phyloP scores from a whole-genome alignment of 2,797 vertebrate genomes.

The Malurus splendens region DNA sequence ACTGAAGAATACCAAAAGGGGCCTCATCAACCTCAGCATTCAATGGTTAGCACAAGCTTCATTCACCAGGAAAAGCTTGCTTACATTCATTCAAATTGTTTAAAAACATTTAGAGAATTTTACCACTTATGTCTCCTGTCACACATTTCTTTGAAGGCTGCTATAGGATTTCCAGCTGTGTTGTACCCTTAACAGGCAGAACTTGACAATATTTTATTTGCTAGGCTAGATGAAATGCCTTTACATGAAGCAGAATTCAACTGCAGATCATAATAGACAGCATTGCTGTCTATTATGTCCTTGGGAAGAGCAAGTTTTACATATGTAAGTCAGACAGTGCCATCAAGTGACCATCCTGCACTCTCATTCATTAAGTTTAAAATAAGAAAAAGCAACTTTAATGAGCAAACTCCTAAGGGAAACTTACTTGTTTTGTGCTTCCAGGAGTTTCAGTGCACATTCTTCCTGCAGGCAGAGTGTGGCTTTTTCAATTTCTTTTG shows the following conservation, averaged over 20 bases:
- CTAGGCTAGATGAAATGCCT: neutral
- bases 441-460: slow-evolving; percentile 64
- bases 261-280: accelerated
- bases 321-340: neutral
- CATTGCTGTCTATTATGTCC: neutral
- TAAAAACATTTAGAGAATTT: neutral
- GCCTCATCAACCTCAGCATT: neutral
- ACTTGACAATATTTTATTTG: neutral
- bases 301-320: neutral
- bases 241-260: neutral
- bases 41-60: neutral
- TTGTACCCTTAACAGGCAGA: neutral
- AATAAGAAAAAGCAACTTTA: neutral
- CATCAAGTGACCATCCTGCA: neutral
- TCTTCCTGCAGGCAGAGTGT: slow-evolving; percentile 66
- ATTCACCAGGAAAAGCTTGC: neutral
- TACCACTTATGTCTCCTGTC: neutral
- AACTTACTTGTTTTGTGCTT: slow-evolving; percentile 76
- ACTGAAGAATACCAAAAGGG: neutral
- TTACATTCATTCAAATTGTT: neutral
- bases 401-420: neutral
- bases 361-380: neutral
- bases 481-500: slow-evolving; percentile 69
- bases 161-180: neutral
- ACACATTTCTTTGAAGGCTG: neutral